A percentile compares a stretch with the other conserved stretches of the same genome.
phyloP scores from a whole-genome alignment of 2,888 invertebrate genomes.

The Seira musarum region DNA sequence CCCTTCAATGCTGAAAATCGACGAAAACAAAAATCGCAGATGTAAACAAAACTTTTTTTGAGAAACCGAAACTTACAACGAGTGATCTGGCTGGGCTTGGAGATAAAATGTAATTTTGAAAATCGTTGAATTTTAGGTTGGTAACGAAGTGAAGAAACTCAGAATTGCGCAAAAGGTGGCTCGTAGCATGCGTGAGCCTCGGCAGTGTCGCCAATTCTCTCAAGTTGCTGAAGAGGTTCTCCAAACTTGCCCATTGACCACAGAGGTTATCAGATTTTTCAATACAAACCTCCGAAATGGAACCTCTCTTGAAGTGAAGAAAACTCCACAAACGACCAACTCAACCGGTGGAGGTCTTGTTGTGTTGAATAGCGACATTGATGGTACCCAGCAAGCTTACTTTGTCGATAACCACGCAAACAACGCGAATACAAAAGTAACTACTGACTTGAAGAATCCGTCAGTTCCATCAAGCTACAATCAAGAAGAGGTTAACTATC shows the following conservation, averaged over 20 bases:
- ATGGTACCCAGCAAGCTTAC: conserved; percentile 38
- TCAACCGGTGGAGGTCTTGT: conserved; percentile 32
- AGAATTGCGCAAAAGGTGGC: conserved; percentile 51
- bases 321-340: conserved; percentile 6
- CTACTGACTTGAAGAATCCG: conserved; percentile 59
- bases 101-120: not conserved
- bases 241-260: conserved; percentile 51
- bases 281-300: conserved; percentile 54
- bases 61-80: no score
- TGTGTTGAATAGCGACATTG: conserved; percentile 28
- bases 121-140: conserved; percentile 27
- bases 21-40: no score
- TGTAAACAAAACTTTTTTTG: no score
- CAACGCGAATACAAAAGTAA: conserved; percentile 38
- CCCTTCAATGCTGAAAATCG: no score
- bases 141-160: conserved; percentile 40
- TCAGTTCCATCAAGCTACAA: conserved; percentile 31
- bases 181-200: conserved; percentile 37
- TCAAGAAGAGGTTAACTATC: conserved; percentile 21
- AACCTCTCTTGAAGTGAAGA: conserved; percentile 38
- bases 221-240: conserved; percentile 36
- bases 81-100: no score
- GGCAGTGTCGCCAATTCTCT: conserved; percentile 54
- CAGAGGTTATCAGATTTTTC: conserved; percentile 58
- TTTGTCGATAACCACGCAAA: conserved; percentile 53